Evolutionary conservation across 2,888 invertebrate genomes (phyloP).

Genomic region (Hoplodrina blanda): DNA sequence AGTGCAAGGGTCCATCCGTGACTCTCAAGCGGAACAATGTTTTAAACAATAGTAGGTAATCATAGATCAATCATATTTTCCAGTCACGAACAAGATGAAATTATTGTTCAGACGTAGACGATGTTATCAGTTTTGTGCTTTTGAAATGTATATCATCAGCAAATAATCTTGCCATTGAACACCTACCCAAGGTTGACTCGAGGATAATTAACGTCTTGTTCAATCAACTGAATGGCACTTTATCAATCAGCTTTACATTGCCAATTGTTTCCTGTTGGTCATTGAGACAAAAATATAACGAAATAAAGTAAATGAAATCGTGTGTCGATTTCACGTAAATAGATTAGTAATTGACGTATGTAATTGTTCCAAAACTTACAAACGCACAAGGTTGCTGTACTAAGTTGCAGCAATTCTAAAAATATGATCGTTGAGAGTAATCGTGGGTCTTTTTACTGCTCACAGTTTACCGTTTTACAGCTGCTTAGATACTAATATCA

Average conservation of each 20-base stretch:
- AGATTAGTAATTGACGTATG: conserved; percentile 40
- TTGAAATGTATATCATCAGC: conserved; percentile 47
- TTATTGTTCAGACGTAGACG: conserved; percentile 61
- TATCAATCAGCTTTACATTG: conserved; percentile 21
- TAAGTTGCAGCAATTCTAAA: conserved; percentile 58
- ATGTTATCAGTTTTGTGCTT: conserved; percentile 56
- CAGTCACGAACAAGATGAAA: conserved; percentile 77
- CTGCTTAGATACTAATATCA: conserved; percentile 68
- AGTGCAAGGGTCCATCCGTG: conserved; percentile 64
- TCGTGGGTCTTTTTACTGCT: conserved; percentile 59
- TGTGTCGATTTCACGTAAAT: conserved; percentile 50
- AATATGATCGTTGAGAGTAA: conserved; percentile 57
- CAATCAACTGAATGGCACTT: conserved; percentile 16
- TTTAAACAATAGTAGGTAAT: conserved; percentile 71
- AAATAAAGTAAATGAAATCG: conserved; percentile 45
- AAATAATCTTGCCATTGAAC: conserved; percentile 25
- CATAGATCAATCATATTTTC: conserved; percentile 70
- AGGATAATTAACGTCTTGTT: conserved; percentile 6
- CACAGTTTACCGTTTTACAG: conserved; percentile 64
- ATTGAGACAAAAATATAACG: conserved; percentile 44
- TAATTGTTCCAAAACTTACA: conserved; percentile 56
- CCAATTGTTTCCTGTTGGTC: conserved; percentile 19
- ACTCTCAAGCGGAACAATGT: conserved; percentile 67
- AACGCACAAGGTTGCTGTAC: conserved; percentile 53
- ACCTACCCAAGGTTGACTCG: conserved; percentile 8